These are phyloP conservation scores for Budorcas taxicolor DNA, from an alignment of 2,113 vertebrate genomes.

Conservation along the genomic window DNA sequence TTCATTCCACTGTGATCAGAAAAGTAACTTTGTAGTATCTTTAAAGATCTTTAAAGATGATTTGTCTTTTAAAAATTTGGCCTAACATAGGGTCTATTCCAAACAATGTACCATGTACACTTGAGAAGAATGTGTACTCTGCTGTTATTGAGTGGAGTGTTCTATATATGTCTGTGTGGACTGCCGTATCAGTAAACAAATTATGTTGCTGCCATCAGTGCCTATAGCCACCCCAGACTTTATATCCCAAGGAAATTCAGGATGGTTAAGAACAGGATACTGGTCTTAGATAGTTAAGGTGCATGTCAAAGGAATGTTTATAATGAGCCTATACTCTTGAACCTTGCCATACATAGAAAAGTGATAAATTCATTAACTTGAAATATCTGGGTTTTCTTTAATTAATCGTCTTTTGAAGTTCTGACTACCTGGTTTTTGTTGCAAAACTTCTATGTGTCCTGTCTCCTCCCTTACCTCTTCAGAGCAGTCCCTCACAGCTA, in stretches of 20 bases:
- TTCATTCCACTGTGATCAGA: not conserved
- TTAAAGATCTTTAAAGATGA: not conserved
- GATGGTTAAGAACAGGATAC: not conserved
- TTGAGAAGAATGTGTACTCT: not conserved
- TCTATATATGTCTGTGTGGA: not conserved
- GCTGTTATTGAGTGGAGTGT: not conserved
- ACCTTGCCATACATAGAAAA: not conserved
- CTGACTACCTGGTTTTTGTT: not conserved
- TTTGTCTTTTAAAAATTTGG: not conserved
- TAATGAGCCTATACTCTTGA: not conserved
- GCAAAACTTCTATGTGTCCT: not conserved
- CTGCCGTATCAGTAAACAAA: not conserved
- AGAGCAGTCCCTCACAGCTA: not conserved
- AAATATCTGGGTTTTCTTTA: not conserved
- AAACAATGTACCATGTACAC: not conserved
- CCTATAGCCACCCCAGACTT: not conserved
- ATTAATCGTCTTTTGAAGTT: not conserved
- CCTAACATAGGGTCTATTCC: not conserved
- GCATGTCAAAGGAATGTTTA: not conserved
- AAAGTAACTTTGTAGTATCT: not conserved
- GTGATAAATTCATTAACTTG: not conserved
- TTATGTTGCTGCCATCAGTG: not conserved
- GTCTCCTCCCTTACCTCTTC: not conserved
- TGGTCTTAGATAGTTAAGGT: not conserved
- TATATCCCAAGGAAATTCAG: not conserved